These are phyloP conservation scores for Phortica magna DNA, from an alignment of 2,888 invertebrate genomes.

Conservation along the genomic window DNA sequence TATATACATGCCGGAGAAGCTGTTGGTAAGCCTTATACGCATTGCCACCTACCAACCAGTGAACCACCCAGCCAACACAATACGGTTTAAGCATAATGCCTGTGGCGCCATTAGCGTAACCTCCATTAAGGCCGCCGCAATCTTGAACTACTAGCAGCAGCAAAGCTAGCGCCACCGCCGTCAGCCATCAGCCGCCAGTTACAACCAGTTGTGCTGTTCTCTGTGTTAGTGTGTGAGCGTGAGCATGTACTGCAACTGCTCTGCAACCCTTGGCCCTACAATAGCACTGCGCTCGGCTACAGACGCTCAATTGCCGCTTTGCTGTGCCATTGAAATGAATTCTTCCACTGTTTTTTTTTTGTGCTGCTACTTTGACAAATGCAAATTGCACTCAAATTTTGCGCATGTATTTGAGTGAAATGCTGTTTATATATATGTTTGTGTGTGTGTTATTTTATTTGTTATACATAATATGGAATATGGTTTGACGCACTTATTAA, in stretches of 20 bases:
- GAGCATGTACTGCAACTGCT: constrained; percentile 31
- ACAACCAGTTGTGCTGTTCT: constrained; percentile 37
- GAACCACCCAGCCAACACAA: neutral
- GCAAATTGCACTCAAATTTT: constrained; percentile 16
- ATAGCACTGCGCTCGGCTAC: no score
- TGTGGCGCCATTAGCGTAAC: constrained; percentile 74
- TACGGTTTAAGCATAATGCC: constrained; percentile 33
- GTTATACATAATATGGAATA: neutral
- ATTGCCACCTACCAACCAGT: neutral
- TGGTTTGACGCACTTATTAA: constrained; percentile 53
- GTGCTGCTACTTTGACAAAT: neutral
- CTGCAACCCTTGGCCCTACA: neutral
- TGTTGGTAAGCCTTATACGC: constrained; percentile 43
- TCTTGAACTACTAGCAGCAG: constrained; percentile 74
- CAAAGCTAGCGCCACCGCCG: constrained; percentile 30
- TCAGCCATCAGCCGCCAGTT: constrained; percentile 7
- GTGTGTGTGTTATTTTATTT: neutral
- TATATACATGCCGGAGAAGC: neutral
- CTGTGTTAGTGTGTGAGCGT: constrained; percentile 41
- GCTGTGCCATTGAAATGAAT: constrained; percentile 42
- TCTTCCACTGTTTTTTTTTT: constrained; percentile 29
- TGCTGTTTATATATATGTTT: neutral
- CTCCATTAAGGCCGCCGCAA: constrained; percentile 75
- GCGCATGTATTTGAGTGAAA: constrained; percentile 6
- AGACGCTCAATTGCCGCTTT: constrained; percentile 20